A percentile compares a stretch with the other conserved stretches of the same genome.
phyloP scores from a whole-genome alignment of 2,113 vertebrate genomes.

The Labeo rohita region DNA sequence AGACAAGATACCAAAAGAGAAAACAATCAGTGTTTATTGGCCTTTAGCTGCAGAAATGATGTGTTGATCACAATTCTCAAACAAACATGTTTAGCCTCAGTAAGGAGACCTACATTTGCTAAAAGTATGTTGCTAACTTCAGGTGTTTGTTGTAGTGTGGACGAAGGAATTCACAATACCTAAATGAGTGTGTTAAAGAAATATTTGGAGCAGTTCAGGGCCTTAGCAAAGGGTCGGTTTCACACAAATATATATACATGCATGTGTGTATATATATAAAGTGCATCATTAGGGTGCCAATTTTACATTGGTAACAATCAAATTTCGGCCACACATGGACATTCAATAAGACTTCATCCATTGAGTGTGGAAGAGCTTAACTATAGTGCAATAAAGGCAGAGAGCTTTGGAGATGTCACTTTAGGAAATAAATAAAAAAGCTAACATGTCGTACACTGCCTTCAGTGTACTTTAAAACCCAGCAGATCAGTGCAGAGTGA shows the following conservation, averaged over 20 bases:
- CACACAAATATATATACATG: neutral
- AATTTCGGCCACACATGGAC: neutral
- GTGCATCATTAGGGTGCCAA: slow-evolving; percentile 18
- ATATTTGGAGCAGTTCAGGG: neutral
- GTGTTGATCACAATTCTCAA: neutral
- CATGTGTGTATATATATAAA: slow-evolving; percentile 2
- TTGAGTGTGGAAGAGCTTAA: slow-evolving; percentile 5
- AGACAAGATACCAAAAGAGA: neutral
- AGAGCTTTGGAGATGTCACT: neutral
- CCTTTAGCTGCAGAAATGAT: neutral
- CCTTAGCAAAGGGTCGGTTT: neutral
- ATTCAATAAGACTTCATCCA: neutral
- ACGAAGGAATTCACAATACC: neutral
- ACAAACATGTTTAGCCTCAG: neutral
- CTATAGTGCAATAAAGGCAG: slow-evolving; percentile 31
- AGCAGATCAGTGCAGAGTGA: neutral
- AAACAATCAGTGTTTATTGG: neutral
- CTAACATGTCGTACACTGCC: neutral
- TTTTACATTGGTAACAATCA: neutral
- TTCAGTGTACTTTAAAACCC: neutral
- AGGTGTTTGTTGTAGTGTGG: slow-evolving; percentile 11
- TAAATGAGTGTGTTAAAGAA: neutral
- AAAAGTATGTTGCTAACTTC: neutral
- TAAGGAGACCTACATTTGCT: neutral
- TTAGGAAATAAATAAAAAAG: slow-evolving; percentile 1